Percentiles rank a stretch among this genome's conserved stretches.
These are phyloP conservation scores for Balearica regulorum DNA, from an alignment of 2,797 vertebrate genomes.

Conservation along the genomic window DNA sequence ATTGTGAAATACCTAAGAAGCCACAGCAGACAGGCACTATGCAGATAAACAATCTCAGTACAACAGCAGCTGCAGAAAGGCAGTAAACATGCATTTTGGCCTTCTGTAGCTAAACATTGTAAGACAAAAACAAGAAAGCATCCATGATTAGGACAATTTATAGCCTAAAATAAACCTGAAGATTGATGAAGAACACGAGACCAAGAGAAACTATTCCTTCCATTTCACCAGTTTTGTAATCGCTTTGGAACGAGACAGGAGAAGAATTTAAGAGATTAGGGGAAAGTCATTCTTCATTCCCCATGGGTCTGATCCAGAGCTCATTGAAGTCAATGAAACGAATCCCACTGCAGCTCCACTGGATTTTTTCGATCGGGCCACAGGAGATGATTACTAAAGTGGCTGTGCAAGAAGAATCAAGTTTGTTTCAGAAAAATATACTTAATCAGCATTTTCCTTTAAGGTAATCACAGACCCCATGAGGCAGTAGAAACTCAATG, in stretches of 20 bases:
- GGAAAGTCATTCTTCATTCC: constrained; percentile 35
- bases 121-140: constrained; percentile 55
- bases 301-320: constrained; percentile 7
- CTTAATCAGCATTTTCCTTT: background rate
- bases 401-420: background rate
- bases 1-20: constrained; percentile 66
- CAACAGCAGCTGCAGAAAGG: constrained; percentile 59
- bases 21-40: constrained; percentile 36
- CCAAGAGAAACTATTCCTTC: constrained; percentile 25
- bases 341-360: background rate
- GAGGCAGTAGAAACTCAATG: background rate
- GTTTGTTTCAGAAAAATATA: background rate
- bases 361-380: background rate
- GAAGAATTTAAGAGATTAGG: constrained; percentile 13
- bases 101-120: constrained; percentile 55
- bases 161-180: constrained; percentile 53
- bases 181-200: constrained; percentile 47
- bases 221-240: constrained; percentile 43
- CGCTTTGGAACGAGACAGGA: background rate
- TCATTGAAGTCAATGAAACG: constrained; percentile 27
- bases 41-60: constrained; percentile 59
- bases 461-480: background rate
- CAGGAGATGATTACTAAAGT: background rate
- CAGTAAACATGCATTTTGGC: constrained; percentile 62
- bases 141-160: constrained; percentile 27